Evolutionary conservation across 2,113 vertebrate species (phyloP).

Genomic region (Rana temporaria): DNA sequence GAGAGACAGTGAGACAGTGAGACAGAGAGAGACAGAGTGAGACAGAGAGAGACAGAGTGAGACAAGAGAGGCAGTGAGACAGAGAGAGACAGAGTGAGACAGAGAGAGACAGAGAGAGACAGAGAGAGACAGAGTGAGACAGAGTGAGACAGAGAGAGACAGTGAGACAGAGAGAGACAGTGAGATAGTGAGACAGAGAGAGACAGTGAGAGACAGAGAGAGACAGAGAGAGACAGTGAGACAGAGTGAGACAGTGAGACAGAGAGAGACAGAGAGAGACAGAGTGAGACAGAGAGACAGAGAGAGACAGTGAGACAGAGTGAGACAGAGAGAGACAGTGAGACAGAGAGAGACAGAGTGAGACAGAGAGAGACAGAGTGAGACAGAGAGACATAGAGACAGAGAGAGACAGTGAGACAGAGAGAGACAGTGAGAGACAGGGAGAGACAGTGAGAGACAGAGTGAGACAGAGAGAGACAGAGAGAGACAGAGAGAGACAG

Average conservation of each 20-base stretch:
- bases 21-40: background rate
- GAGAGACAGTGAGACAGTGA: background rate
- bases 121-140: background rate
- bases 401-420: no score
- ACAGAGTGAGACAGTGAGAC: no score
- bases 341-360: no score
- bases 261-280: background rate
- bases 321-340: no score
- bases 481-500: background rate
- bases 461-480: background rate
- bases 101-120: background rate
- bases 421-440: background rate
- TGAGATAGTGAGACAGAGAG: no score
- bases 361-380: no score
- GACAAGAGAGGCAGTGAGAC: no score
- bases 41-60: background rate
- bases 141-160: background rate
- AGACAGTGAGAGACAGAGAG: no score
- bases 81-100: background rate
- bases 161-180: background rate
- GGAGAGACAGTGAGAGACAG: no score
- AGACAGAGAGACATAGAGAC: no score
- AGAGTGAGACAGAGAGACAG: background rate
- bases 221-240: no score
- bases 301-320: background rate